Base-by-base conservation (phyloP, 2,888 invertebrate genomes). In the Tenthredo scrophulariae region DNA sequence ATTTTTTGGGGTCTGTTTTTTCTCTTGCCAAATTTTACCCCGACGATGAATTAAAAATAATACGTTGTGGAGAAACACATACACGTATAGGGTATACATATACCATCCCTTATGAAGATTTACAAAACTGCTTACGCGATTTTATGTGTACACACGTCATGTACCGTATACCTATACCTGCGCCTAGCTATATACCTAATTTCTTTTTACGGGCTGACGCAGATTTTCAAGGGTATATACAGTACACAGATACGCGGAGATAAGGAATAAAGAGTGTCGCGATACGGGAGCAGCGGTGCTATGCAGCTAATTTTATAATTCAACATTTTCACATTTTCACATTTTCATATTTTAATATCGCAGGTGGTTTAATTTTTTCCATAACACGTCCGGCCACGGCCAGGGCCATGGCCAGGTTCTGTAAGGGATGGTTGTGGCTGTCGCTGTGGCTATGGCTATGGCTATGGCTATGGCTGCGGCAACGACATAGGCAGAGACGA, bases 291-390 rank as follows among this genome's bases (percentile, higher is more conserved):
- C 29, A 62, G 65, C 13, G 88, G 89, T 88, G 89, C 89, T 89
- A 90, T 89, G 67, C 67, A 67, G 67, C 88, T 92, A 92, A 92
- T 92, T 92, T 92, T 91, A 92, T 91, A 91, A 90, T 90, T 90
- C 90, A 90, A 89, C 90, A 89, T 43, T 82, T 67, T 82, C 67
- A 46, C 26, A 89, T 43, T 82, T 67, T 82, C 67, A 43, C 26
- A 92, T 92, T 92, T 92, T 92, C 91, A 92, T 92, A 91, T 91
- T 90, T 90, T 89, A 90, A 89, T 91, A 88, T 90, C 89, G 90
- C 91, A 90, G 90, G 91, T 90, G 89, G 92, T 91, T 93, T 93
- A 92, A 93, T 93, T 92, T 92, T 93, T 93, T 91, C 92, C 88
- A 89, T 90, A 92, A 92, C 93, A 92, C 92, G 93, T 91, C 90